Percentiles rank a stretch among this genome's conserved stretches.
Conservation (phyloP, 2,113 vertebrate species). For the Colius striatus region DNA sequence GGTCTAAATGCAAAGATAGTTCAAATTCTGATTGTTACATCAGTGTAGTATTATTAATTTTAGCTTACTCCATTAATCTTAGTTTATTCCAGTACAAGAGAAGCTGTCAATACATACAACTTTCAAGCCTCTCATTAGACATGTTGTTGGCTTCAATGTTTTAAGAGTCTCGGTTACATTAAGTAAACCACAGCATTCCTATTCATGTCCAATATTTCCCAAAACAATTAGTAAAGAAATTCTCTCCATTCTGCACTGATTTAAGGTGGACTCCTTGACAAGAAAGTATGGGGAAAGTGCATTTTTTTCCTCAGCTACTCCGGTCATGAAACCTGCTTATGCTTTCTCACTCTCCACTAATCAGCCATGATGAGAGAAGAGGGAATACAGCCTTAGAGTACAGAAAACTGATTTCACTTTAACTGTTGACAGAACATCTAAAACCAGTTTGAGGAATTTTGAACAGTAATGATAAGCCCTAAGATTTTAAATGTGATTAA, state of each 20-base stretch:
- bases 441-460: background rate
- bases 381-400: background rate
- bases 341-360: background rate
- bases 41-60: rapidly evolving
- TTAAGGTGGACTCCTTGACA: background rate
- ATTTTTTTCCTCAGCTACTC: background rate
- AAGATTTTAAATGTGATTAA: background rate
- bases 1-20: background rate
- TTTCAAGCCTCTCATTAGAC: background rate
- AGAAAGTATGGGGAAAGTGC: background rate
- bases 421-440: background rate
- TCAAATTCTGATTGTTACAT: rapidly evolving
- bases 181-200: background rate
- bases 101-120: background rate
- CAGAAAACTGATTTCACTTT: background rate
- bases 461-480: background rate
- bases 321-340: background rate
- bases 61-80: background rate
- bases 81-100: background rate
- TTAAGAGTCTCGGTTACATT: too few relatives aligned
- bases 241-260: background rate
- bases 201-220: rapidly evolving
- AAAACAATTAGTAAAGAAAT: background rate
- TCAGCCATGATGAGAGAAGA: background rate
- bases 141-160: rapidly evolving